These are phyloP conservation scores for Alosa alosa DNA, from an alignment of 2,113 vertebrate species.

Conservation along the genomic window DNA sequence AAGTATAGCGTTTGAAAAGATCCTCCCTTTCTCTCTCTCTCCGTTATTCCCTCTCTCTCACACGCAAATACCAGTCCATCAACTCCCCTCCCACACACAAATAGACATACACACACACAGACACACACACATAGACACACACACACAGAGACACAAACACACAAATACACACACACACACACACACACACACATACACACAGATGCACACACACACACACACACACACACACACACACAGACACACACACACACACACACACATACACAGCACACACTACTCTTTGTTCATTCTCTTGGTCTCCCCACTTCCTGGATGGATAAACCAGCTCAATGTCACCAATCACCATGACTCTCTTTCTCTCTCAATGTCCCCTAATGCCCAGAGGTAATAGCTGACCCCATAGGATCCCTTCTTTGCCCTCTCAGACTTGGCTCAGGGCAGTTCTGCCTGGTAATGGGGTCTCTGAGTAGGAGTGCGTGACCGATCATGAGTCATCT, in stretches of 20 bases:
- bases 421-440: no score
- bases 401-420: no score
- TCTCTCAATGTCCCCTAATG: no score
- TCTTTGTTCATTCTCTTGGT: no score
- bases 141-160: background rate
- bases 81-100: background rate
- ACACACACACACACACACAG: background rate
- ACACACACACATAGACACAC: background rate
- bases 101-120: slow-evolving; percentile 6
- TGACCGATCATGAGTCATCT: no score
- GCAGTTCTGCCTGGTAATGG: no score
- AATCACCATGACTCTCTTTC: no score
- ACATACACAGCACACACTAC: background rate
- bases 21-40: background rate
- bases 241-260: background rate
- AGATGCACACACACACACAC: background rate
- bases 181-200: background rate
- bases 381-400: no score
- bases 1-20: no score
- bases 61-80: background rate
- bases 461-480: no score
- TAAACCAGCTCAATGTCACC: no score
- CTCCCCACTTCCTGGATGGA: background rate
- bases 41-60: background rate
- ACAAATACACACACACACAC: background rate